Conservation (phyloP, 2,797 vertebrate genomes). For the Eupleurogrammus muticus region DNA sequence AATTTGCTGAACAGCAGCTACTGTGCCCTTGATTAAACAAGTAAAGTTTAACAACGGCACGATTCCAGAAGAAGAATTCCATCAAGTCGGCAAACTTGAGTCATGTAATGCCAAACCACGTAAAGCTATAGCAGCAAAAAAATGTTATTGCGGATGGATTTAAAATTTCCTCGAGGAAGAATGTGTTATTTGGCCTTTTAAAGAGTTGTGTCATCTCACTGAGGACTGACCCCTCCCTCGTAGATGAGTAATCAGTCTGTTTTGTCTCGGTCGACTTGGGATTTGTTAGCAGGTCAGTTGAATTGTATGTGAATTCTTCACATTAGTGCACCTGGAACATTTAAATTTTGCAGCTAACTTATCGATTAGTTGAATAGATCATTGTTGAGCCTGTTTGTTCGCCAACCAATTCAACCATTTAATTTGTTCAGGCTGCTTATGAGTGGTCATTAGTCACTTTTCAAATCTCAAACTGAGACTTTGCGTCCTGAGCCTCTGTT, state of each 20-base stretch:
- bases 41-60: background rate
- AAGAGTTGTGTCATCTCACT: background rate
- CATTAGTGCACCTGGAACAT: too few relatives aligned
- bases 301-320: too few relatives aligned
- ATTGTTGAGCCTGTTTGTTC: too few relatives aligned
- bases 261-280: too few relatives aligned
- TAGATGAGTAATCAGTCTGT: too few relatives aligned
- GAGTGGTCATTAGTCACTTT: background rate
- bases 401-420: background rate
- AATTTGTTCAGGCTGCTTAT: background rate
- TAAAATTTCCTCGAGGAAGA: background rate
- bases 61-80: background rate
- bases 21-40: background rate
- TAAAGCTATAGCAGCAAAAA: background rate
- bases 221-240: too few relatives aligned
- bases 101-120: background rate
- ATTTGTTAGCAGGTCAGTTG: too few relatives aligned
- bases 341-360: too few relatives aligned
- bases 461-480: conserved; percentile 1
- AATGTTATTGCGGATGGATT: background rate
- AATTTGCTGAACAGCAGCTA: background rate
- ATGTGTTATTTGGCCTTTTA: background rate
- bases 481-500: conserved; percentile 19
- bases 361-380: too few relatives aligned
- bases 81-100: background rate